Evolutionary conservation across 2,888 invertebrate genomes (phyloP), one percentile per base, ranked within the genome.

Genomic region (Erebia palarica): DNA sequence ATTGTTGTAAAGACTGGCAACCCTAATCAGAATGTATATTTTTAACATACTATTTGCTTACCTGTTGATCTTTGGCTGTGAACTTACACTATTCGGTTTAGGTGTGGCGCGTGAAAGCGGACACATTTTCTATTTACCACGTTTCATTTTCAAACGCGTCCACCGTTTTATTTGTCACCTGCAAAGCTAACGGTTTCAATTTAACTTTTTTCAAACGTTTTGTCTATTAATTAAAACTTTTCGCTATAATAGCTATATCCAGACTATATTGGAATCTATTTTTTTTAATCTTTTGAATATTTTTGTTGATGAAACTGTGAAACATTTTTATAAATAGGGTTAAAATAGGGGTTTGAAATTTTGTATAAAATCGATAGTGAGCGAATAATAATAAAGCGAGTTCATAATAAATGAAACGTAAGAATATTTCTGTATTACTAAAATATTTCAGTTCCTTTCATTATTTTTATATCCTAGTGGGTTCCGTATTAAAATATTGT

Each of bases 61-160:
- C 87, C 86, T 89, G 88, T 90, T 89, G 89, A 84, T 81, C 79
- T 79, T 80, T 77, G 75, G 64, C 58, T 59, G 59, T 71, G 75
- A 80, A 81, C 70, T 75, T 66, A 65, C 73, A 70, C 70, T 69
- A 72, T 73, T 72, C 72, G 64, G 70, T 77, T 75, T 71, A 68
- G 65, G 70, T 76, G 75, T 73, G 72, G 73, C 78, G 78, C 75
- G 80, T 77, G 75, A 82, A 82, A 80, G 79, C 77, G 80, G 82
- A 81, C 82, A 63, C 59, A 66, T 81, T 77, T 80, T 84, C 80
- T 73, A 78, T 77, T 80, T 81, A 78, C 81, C 77, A 77, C 77
- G 78, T 77, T 69, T 72, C 70, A 68, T 65, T 74, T 73, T 68
- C 66, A 59, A 72, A 47, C 55, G 64, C 59, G 18, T 68, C 66